A percentile compares a stretch with the other conserved stretches of the same genome.
Conservation (phyloP, 2,797 vertebrate genomes). For the Coendou prehensilis region DNA sequence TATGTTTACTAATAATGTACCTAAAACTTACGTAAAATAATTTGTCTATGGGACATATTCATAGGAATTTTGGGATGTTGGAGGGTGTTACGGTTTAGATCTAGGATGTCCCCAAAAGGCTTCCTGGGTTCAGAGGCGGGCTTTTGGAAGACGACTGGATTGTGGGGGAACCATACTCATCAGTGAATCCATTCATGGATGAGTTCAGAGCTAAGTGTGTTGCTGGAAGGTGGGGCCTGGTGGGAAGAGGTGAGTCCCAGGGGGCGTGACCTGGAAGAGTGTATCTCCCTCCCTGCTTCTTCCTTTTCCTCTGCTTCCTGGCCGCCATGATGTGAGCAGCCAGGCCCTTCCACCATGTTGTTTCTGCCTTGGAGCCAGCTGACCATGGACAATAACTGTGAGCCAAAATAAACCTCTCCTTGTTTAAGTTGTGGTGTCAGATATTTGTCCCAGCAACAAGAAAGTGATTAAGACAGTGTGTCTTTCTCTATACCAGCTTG, state of each 20-base stretch:
- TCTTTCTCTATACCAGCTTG: neutral
- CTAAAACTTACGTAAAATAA: constrained; percentile 13
- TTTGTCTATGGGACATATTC: neutral
- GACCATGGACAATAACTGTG: neutral
- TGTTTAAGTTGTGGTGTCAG: neutral
- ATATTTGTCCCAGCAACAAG: neutral
- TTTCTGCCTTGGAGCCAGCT: neutral
- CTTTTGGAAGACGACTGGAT: neutral
- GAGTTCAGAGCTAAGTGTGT: neutral
- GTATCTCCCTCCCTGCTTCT: neutral
- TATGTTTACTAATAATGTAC: neutral
- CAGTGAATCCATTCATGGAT: neutral
- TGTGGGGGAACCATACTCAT: neutral
- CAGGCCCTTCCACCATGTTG: neutral
- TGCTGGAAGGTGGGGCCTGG: neutral
- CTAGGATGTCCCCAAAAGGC: neutral
- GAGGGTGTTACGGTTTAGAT: neutral
- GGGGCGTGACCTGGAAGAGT: neutral
- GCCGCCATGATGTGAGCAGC: neutral
- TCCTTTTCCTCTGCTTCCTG: neutral
- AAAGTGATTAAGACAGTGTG: neutral
- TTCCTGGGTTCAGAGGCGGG: neutral
- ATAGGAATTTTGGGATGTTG: neutral
- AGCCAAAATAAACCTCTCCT: neutral
- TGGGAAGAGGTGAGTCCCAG: neutral